Evolutionary conservation across 2,797 vertebrate species (phyloP).

Genomic region (Coregonus suidteri): DNA sequence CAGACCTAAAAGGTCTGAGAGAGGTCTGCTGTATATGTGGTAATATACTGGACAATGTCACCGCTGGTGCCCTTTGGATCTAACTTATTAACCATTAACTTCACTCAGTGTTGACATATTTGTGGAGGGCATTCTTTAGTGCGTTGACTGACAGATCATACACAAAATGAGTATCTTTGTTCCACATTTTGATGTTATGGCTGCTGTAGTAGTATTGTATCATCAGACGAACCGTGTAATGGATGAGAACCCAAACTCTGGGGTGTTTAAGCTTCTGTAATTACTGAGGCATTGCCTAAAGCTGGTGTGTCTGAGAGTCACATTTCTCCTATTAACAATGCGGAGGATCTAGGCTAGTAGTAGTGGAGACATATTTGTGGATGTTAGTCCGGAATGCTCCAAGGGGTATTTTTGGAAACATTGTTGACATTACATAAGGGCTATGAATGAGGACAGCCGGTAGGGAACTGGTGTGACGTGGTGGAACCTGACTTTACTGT

Average conservation of each 20-base stretch:
- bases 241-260: slow-evolving; percentile 23
- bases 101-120: slow-evolving; percentile 39
- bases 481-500: slow-evolving; percentile 25
- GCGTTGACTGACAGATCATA: slow-evolving; percentile 39
- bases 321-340: slow-evolving; percentile 39
- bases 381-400: slow-evolving; percentile 11
- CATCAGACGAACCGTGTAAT: slow-evolving; percentile 42
- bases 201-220: slow-evolving; percentile 36
- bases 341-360: background rate
- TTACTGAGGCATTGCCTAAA: background rate
- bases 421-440: slow-evolving; percentile 45
- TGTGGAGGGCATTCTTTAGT: background rate
- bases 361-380: slow-evolving; percentile 2
- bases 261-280: slow-evolving; percentile 39
- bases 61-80: background rate
- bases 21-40: background rate
- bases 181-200: slow-evolving; percentile 23
- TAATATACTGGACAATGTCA: slow-evolving; percentile 4
- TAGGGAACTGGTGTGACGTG: slow-evolving; percentile 3
- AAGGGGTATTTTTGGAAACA: slow-evolving; percentile 53
- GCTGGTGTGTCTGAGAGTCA: slow-evolving; percentile 29
- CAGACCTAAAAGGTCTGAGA: background rate
- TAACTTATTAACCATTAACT: slow-evolving; percentile 58
- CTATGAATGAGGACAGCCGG: slow-evolving; percentile 30
- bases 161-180: slow-evolving; percentile 40